A percentile compares a stretch with the other conserved stretches of the same genome.
phyloP scores from a whole-genome alignment of 2,113 vertebrate species.

The Sciurus niger region DNA sequence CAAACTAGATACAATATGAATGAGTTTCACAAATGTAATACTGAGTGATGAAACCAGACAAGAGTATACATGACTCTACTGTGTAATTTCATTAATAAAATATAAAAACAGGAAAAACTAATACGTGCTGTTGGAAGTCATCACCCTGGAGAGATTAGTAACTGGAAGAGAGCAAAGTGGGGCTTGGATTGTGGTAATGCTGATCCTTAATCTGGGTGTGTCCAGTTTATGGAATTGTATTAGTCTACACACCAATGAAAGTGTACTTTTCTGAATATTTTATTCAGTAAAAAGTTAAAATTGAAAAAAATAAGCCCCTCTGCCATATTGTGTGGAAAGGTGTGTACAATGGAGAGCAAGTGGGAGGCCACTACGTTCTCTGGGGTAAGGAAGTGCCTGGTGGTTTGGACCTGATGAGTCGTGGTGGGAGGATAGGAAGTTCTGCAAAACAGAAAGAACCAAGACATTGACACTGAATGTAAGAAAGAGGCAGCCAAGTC shows the following conservation, averaged over 20 bases:
- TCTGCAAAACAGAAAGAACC: background rate
- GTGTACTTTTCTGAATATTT: background rate
- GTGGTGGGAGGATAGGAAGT: background rate
- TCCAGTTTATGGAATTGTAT: background rate
- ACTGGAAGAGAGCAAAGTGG: background rate
- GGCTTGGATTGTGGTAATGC: background rate
- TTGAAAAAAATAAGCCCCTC: background rate
- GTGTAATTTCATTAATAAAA: background rate
- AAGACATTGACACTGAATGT: background rate
- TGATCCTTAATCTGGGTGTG: background rate
- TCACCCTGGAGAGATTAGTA: background rate
- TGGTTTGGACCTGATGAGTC: background rate
- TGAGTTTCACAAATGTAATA: background rate
- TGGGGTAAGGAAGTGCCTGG: background rate
- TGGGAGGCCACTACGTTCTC: background rate
- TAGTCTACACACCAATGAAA: background rate
- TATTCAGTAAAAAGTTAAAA: background rate
- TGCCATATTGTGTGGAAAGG: background rate
- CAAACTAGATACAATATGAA: too few species aligned
- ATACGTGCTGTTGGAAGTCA: background rate
- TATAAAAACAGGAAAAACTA: background rate
- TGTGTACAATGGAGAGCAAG: background rate
- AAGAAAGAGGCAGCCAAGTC: background rate
- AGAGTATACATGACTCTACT: background rate
- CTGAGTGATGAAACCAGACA: background rate